Percentiles rank a stretch among this genome's conserved stretches.
phyloP scores from a whole-genome alignment of 2,888 invertebrate genomes.

The Dolichopus griseipennis region DNA sequence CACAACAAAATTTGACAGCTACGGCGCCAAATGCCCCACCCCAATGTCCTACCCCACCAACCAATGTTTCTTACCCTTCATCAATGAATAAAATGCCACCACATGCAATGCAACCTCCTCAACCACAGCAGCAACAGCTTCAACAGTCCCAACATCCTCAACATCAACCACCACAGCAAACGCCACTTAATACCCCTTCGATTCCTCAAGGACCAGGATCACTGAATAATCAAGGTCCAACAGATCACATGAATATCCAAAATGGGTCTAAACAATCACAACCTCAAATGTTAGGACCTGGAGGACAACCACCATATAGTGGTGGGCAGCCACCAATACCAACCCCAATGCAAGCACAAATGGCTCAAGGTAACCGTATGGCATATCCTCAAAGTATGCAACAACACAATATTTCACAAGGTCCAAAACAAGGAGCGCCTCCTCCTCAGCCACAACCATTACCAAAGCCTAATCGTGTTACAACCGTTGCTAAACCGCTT shows the following conservation, averaged over 20 bases:
- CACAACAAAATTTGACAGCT: slow-evolving; percentile 50
- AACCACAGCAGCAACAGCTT: slow-evolving; percentile 14
- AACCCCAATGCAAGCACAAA: slow-evolving; percentile 34
- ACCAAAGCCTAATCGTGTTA: slow-evolving; percentile 71
- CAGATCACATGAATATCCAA: not conserved
- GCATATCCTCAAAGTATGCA: slow-evolving; percentile 24
- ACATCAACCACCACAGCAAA: slow-evolving; percentile 29
- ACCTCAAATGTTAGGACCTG: not conserved
- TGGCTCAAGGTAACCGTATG: slow-evolving; percentile 32
- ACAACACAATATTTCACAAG: slow-evolving; percentile 29
- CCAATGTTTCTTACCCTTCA: slow-evolving; percentile 32
- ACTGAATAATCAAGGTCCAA: not conserved
- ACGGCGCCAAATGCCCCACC: slow-evolving; percentile 42
- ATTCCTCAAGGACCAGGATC: slow-evolving; percentile 22
- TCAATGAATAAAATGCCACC: slow-evolving; percentile 25
- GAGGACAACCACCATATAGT: slow-evolving; percentile 14
- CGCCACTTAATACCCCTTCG: slow-evolving; percentile 23
- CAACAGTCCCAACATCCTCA: slow-evolving; percentile 28
- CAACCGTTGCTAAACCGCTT: slow-evolving; percentile 82
- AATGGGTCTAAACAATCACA: not conserved
- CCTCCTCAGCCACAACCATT: slow-evolving; percentile 50
- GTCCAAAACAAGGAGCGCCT: slow-evolving; percentile 35
- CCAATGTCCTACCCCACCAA: slow-evolving; percentile 48
- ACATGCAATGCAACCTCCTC: slow-evolving; percentile 23
- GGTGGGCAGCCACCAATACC: slow-evolving; percentile 37